Percentiles rank a stretch among this genome's conserved stretches.
Evolutionary conservation across 30 jellyfish, hydroid and myxozoan species (phyloP).

Genomic region (Aurelia sp.): DNA sequence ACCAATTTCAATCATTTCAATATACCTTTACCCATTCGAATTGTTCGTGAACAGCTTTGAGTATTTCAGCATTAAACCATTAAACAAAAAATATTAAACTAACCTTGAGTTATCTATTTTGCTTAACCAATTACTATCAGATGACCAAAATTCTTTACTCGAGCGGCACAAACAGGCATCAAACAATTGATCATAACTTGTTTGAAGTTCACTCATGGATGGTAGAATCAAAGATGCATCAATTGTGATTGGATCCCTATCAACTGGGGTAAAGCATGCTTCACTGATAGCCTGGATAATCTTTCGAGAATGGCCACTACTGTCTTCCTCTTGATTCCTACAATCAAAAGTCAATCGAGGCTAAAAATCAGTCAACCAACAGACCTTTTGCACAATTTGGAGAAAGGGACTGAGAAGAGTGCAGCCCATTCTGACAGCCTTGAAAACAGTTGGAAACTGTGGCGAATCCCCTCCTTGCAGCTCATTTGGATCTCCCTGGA

Average conservation of each 20-base stretch:
- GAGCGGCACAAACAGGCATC: constrained; percentile 75
- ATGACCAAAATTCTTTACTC: constrained; percentile 81
- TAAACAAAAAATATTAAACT: not conserved
- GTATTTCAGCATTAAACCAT: not conserved
- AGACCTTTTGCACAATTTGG: too few species aligned
- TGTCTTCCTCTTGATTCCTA: constrained; percentile 60
- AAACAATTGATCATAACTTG: constrained; percentile 51
- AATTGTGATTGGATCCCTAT: constrained; percentile 53
- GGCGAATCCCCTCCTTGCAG: too few species aligned
- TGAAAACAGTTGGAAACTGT: too few species aligned
- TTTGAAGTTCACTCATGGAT: constrained; percentile 62
- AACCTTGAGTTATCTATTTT: constrained; percentile 84
- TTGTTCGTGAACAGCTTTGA: too few species aligned
- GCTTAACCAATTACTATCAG: constrained; percentile 85
- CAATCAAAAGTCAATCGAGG: too few species aligned
- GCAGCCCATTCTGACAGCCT: too few species aligned
- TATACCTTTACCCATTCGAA: too few species aligned
- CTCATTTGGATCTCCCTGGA: too few species aligned
- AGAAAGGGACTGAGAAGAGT: too few species aligned
- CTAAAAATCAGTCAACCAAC: not conserved
- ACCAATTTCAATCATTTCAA: too few species aligned
- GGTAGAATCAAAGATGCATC: constrained; percentile 63
- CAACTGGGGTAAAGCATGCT: constrained; percentile 26
- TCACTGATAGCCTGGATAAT: constrained; percentile 28
- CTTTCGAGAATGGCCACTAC: constrained; percentile 42